Evolutionary conservation across 2,797 vertebrate species (phyloP).

Genomic region (Eulemur albifrons): DNA sequence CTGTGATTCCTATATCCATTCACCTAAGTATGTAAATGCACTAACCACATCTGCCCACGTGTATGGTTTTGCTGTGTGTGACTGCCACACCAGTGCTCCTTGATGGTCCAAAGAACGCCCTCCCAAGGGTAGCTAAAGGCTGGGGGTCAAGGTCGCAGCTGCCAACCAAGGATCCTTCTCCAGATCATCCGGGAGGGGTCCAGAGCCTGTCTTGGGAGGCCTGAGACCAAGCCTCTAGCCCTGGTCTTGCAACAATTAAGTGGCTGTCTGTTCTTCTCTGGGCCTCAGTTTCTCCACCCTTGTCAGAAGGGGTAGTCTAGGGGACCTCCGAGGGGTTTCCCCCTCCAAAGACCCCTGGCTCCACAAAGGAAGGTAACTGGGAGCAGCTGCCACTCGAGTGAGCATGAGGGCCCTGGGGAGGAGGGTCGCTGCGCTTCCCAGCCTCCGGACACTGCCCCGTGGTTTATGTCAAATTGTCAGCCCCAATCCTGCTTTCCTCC

Average conservation of each 20-base stretch:
- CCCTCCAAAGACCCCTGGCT: neutral
- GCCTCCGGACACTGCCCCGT: conserved; percentile 77
- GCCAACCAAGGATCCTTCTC: neutral
- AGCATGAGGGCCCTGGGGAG: conserved; percentile 42
- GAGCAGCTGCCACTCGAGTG: conserved; percentile 79
- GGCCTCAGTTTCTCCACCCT: conserved; percentile 29
- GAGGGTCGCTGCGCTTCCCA: conserved; percentile 74
- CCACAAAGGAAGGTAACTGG: conserved; percentile 73
- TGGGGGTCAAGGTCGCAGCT: neutral
- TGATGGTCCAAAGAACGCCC: neutral
- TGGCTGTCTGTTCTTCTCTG: neutral
- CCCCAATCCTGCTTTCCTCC: conserved; percentile 82
- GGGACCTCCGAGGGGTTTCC: neutral
- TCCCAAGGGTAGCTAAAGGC: neutral
- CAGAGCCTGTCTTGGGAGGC: neutral
- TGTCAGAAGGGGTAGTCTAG: neutral
- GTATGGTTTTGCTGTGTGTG: neutral
- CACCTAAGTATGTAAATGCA: no score
- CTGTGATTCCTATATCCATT: neutral
- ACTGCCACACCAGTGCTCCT: neutral
- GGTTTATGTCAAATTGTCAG: conserved; percentile 90
- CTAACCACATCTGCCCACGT: rapidly evolving
- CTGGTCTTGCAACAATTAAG: neutral
- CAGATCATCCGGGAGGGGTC: neutral
- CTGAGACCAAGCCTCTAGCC: neutral